Percentiles rank a stretch among this genome's conserved stretches.
Conservation (phyloP, 2,888 invertebrate species). For the Chydorus sphaericus region DNA sequence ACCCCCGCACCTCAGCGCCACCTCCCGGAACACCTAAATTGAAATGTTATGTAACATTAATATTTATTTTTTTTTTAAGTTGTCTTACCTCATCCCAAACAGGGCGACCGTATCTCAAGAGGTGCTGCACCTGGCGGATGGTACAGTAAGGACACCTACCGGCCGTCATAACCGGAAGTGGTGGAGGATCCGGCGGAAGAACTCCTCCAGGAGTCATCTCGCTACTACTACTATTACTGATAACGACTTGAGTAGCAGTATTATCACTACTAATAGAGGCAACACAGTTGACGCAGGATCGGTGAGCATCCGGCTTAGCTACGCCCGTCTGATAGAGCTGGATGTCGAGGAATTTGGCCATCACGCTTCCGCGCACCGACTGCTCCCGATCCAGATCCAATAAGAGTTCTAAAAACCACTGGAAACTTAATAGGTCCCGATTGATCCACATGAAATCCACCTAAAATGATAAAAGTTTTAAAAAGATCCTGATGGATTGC, state of each 20-base stretch:
- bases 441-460: conserved; percentile 32
- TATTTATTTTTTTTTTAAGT: neutral
- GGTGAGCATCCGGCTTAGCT: neutral
- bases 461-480: conserved; percentile 19
- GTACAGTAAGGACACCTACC: neutral
- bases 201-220: no score
- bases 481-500: neutral
- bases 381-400: conserved; percentile 27
- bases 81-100: conserved; percentile 9
- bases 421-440: conserved; percentile 28
- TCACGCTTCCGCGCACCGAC: conserved; percentile 17
- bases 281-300: neutral
- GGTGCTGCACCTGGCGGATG: neutral
- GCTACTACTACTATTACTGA: no score
- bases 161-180: neutral
- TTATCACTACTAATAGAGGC: no score
- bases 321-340: conserved; percentile 16
- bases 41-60: neutral
- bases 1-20: conserved; percentile 14
- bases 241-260: no score
- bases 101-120: conserved; percentile 4
- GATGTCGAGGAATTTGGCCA: conserved; percentile 19
- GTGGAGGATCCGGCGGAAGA: neutral
- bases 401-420: conserved; percentile 30
- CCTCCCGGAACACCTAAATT: neutral